Evolutionary conservation across 2,888 invertebrate genomes (phyloP).

Genomic region (Oscheius sp.): DNA sequence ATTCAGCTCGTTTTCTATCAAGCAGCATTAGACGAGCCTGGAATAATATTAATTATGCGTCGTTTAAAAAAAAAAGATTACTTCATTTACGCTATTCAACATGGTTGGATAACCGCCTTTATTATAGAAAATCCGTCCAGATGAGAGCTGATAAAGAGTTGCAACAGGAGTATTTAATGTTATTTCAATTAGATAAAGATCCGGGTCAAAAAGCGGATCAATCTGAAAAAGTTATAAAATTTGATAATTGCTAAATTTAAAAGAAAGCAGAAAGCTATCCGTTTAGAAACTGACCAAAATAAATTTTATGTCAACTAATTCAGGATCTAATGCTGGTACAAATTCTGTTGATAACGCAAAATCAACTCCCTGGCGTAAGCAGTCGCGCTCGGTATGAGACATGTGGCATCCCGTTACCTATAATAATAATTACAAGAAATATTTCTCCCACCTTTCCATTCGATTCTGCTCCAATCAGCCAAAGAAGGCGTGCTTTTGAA

Average conservation of each 20-base stretch:
- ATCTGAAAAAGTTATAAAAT: background rate
- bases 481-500: background rate
- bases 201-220: background rate
- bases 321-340: background rate
- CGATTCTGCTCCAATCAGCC: constrained; percentile 17
- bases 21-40: constrained; percentile 19
- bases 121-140: constrained; percentile 10
- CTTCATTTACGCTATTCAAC: constrained; percentile 3
- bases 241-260: background rate
- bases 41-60: background rate
- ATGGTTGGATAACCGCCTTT: background rate
- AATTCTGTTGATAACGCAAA: constrained; percentile 15
- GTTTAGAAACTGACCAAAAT: background rate
- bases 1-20: background rate
- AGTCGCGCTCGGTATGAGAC: constrained; percentile 5
- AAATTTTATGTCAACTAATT: constrained; percentile 4
- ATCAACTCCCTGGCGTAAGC: constrained; percentile 8
- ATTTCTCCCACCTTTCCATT: background rate
- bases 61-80: background rate
- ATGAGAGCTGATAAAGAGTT: constrained; percentile 14
- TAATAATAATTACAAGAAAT: background rate
- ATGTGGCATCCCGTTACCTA: constrained; percentile 17
- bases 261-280: background rate
- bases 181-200: constrained; percentile 4
- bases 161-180: background rate